Conservation (phyloP, 92 coral and sea anemone species). For the Phenganax marumi region DNA sequence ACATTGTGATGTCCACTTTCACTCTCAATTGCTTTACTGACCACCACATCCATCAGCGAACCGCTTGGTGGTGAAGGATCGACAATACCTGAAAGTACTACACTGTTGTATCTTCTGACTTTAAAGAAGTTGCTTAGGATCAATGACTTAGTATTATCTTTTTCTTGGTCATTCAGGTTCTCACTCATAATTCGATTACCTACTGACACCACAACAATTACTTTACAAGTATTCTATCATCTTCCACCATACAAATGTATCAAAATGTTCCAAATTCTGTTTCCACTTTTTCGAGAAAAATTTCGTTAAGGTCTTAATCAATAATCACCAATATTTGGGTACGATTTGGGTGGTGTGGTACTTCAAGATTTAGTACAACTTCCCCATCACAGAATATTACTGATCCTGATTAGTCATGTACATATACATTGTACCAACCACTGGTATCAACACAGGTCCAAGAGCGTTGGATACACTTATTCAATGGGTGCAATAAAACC, state of each 20-base stretch:
- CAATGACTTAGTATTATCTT: conserved; percentile 15
- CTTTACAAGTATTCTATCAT: neutral
- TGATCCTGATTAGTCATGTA: too few species aligned
- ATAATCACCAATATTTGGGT: too few species aligned
- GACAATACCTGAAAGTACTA: conserved; percentile 42
- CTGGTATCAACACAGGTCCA: too few species aligned
- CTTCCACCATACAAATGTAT: neutral
- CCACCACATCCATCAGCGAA: conserved; percentile 78
- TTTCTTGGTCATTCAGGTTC: neutral
- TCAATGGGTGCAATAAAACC: too few species aligned
- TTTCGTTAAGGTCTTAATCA: neutral
- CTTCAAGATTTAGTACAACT: too few species aligned
- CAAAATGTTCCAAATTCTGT: neutral
- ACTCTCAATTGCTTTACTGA: conserved; percentile 67
- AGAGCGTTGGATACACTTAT: too few species aligned
- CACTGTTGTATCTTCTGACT: conserved; percentile 78
- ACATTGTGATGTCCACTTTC: conserved; percentile 83
- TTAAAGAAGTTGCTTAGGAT: conserved; percentile 62
- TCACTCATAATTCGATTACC: conserved; percentile 30
- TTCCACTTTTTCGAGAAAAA: conserved; percentile 4
- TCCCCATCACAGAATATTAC: too few species aligned
- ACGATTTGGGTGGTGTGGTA: too few species aligned
- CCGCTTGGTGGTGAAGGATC: conserved; percentile 52
- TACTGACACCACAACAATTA: neutral
- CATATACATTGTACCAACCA: too few species aligned